These are phyloP conservation scores for Carcina quercana DNA, from an alignment of 2,888 invertebrate species.

Conservation along the genomic window DNA sequence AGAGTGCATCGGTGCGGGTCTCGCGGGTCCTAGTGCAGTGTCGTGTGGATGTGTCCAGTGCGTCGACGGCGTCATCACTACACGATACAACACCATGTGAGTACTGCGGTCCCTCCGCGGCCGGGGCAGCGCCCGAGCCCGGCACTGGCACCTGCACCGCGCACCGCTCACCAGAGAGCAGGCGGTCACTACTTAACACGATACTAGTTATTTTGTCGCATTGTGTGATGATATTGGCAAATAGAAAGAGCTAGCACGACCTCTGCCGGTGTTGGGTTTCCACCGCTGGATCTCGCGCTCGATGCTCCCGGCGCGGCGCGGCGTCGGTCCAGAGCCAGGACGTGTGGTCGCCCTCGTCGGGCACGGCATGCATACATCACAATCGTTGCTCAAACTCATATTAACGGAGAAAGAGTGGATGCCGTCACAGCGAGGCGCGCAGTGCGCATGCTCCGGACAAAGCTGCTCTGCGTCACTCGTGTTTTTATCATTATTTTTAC, in stretches of 20 bases:
- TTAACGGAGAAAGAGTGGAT: no score
- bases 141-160: background rate
- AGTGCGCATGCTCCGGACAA: background rate
- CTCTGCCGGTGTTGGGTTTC: background rate
- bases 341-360: background rate
- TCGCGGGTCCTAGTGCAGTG: slow-evolving; percentile 33
- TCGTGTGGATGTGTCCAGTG: slow-evolving; percentile 29
- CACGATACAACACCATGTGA: slow-evolving; percentile 41
- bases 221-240: slow-evolving; percentile 8
- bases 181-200: no score
- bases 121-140: background rate
- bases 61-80: slow-evolving; percentile 21
- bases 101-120: slow-evolving; percentile 34
- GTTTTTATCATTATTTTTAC: no score
- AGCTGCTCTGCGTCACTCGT: background rate
- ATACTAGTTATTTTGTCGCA: no score
- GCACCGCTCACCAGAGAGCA: no score
- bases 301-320: background rate
- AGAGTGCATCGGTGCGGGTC: slow-evolving; percentile 32
- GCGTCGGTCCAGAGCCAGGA: background rate
- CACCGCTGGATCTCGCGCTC: no score
- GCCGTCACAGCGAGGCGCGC: no score
- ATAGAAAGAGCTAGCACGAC: slow-evolving; percentile 22
- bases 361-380: no score
- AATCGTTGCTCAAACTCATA: no score